phyloP scores from a whole-genome alignment of 2,888 invertebrate species.

The Drosophila greeni region DNA sequence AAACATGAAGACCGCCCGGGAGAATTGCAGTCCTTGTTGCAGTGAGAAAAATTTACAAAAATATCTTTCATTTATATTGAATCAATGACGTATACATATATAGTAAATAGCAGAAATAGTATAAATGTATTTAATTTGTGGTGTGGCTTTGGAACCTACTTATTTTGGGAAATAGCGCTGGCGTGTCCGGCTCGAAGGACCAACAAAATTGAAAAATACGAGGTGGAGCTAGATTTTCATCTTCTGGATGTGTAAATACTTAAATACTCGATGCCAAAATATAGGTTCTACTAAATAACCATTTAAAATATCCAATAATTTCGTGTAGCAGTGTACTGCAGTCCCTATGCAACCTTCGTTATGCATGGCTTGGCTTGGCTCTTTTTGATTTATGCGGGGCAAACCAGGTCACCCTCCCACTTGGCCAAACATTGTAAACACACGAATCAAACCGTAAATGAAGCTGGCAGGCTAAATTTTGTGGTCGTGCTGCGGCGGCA shows the following conservation, averaged over 20 bases:
- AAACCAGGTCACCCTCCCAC: conserved; percentile 37
- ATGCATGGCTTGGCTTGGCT: not conserved
- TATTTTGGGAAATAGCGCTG: not conserved
- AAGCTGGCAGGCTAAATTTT: conserved; percentile 38
- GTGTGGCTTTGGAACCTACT: not conserved
- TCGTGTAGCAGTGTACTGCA: not conserved
- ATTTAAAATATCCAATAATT: too few species aligned
- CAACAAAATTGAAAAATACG: too few species aligned
- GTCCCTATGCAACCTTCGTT: not conserved
- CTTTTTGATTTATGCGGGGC: conserved; percentile 3
- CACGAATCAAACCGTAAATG: conserved; percentile 43
- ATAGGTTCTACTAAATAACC: not conserved
- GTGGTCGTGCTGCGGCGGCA: conserved; percentile 24
- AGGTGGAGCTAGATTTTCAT: not conserved
- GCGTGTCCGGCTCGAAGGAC: not conserved
- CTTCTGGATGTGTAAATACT: too few species aligned
- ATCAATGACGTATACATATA: not conserved
- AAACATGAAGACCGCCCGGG: too few species aligned
- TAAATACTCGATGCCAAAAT: not conserved
- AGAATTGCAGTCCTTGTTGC: too few species aligned
- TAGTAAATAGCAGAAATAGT: not conserved
- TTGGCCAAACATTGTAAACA: conserved; percentile 38
- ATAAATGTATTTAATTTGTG: too few species aligned
- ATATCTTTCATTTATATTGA: not conserved
- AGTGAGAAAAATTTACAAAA: too few species aligned